These are phyloP conservation scores for Lasiommata megera DNA, from an alignment of 2,888 invertebrate species.

Conservation along the genomic window DNA sequence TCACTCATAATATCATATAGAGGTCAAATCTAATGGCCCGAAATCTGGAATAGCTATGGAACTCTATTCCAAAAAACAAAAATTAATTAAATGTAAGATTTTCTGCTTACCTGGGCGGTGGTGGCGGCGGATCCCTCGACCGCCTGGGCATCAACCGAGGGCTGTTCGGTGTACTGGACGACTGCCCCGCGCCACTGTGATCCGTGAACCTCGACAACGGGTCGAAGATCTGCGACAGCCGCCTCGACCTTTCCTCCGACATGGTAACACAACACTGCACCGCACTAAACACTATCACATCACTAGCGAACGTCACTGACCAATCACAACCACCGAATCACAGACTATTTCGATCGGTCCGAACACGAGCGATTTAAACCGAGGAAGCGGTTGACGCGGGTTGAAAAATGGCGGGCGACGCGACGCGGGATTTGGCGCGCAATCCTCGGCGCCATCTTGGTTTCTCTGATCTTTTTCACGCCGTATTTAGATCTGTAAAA, in stretches of 20 bases:
- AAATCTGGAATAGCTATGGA: too few relatives aligned
- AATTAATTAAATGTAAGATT: too few relatives aligned
- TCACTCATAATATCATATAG: too few relatives aligned
- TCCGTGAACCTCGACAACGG: slow-evolving; percentile 88
- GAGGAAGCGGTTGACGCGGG: slow-evolving; percentile 53
- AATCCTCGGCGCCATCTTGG: slow-evolving; percentile 65
- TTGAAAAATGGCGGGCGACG: slow-evolving; percentile 60
- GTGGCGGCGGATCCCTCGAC: slow-evolving; percentile 70
- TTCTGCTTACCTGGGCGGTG: slow-evolving; percentile 69
- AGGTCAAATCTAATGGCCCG: too few relatives aligned
- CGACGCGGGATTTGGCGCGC: slow-evolving; percentile 65
- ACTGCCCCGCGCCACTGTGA: slow-evolving; percentile 79
- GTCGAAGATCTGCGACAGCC: slow-evolving; percentile 91
- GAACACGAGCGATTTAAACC: slow-evolving; percentile 51
- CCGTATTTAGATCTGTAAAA: slow-evolving; percentile 71
- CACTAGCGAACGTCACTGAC: slow-evolving; percentile 52
- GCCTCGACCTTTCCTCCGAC: slow-evolving; percentile 86
- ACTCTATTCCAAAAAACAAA: too few relatives aligned
- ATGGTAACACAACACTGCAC: slow-evolving; percentile 64
- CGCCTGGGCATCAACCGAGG: slow-evolving; percentile 85
- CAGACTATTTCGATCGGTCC: slow-evolving; percentile 69
- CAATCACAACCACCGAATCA: slow-evolving; percentile 39
- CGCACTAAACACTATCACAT: slow-evolving; percentile 63
- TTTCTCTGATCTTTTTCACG: slow-evolving; percentile 65
- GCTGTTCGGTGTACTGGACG: slow-evolving; percentile 86